These are phyloP conservation scores for Sarcophaga variegata DNA, from an alignment of 2,888 invertebrate genomes.

Conservation along the genomic window DNA sequence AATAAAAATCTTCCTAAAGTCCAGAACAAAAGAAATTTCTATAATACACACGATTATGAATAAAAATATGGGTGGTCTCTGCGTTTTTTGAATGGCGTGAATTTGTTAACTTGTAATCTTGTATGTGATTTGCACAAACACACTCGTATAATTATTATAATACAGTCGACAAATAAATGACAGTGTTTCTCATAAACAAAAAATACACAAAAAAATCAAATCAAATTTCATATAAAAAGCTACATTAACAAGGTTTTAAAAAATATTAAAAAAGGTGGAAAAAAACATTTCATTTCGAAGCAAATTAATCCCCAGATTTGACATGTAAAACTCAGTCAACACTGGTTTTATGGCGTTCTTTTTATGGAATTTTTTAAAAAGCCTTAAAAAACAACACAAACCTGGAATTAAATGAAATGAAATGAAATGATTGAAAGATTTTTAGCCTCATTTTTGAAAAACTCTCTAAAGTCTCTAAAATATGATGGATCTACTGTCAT, in stretches of 20 bases:
- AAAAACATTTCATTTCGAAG: conserved; percentile 46
- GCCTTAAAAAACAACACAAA: background rate
- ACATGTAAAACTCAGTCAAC: conserved; percentile 64
- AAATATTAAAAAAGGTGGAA: conserved; percentile 10
- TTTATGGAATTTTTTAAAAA: conserved; percentile 4
- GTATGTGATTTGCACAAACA: conserved; percentile 36
- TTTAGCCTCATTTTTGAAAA: conserved; percentile 29
- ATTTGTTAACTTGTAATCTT: conserved; percentile 64
- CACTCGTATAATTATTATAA: conserved; percentile 3
- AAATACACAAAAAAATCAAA: conserved; percentile 26
- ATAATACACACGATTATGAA: background rate
- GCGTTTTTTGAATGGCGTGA: conserved; percentile 59
- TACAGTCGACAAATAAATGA: conserved; percentile 69
- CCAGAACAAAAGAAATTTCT: background rate
- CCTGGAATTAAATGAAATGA: background rate
- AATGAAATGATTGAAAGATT: conserved; percentile 25
- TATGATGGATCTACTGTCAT: conserved; percentile 64
- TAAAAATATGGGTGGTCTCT: conserved; percentile 50
- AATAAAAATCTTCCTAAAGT: background rate
- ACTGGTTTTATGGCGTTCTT: conserved; percentile 27
- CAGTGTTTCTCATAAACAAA: conserved; percentile 55
- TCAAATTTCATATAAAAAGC: background rate
- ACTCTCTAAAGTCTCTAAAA: background rate
- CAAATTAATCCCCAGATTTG: conserved; percentile 67
- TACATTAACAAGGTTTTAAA: conserved; percentile 31